Evolutionary conservation across 1,140 invertebrate species (phyloP).

Genomic region (Leptinotarsa undecemlineata): DNA sequence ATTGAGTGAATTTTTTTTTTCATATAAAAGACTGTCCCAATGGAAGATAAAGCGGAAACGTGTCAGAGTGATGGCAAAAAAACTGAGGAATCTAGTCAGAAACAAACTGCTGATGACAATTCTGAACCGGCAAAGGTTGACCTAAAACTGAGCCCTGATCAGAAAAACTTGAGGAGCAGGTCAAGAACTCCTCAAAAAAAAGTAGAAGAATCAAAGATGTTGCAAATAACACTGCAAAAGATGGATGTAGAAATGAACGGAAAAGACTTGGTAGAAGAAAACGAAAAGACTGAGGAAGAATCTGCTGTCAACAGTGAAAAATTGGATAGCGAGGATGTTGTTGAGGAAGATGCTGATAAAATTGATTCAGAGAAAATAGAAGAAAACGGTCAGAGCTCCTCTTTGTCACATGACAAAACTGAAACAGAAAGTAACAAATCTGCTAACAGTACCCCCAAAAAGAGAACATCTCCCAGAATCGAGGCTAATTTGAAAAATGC

Average conservation of each 20-base stretch:
- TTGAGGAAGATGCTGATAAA: conserved; percentile 18
- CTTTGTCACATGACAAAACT: background rate
- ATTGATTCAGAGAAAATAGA: conserved; percentile 11
- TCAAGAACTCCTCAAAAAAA: conserved; percentile 20
- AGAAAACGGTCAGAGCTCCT: background rate
- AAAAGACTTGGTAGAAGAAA: conserved; percentile 14
- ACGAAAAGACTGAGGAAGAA: conserved; percentile 25
- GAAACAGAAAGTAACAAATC: conserved; percentile 7
- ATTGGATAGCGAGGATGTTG: conserved; percentile 19
- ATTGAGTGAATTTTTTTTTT: too few species aligned
- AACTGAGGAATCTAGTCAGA: background rate
- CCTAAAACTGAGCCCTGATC: background rate
- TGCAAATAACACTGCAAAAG: conserved; percentile 18
- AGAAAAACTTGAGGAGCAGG: conserved; percentile 7
- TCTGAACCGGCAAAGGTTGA: background rate
- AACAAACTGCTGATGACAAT: background rate
- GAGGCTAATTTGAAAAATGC: background rate
- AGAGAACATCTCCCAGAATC: background rate
- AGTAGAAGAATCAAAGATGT: conserved; percentile 7
- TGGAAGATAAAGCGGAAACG: background rate
- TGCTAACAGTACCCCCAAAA: background rate
- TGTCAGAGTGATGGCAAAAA: background rate
- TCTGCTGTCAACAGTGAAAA: conserved; percentile 5
- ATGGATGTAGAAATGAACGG: conserved; percentile 18
- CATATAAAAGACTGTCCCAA: background rate